Base-by-base conservation (phyloP, 2,797 vertebrate genomes). In the Chelidonichthys spinosus region DNA sequence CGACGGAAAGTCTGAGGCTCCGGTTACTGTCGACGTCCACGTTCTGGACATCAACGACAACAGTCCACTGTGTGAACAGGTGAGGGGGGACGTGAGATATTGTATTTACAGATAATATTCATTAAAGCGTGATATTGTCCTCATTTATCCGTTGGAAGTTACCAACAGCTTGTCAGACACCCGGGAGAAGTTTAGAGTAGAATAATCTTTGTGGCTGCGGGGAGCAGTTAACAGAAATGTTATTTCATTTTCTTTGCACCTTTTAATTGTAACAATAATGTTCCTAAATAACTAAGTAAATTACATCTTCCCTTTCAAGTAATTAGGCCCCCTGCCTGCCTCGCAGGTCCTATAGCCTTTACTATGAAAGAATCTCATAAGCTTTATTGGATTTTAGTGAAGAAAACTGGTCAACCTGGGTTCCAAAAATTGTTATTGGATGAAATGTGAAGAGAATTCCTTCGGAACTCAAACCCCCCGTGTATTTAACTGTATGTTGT, bases 31-130 rank as follows among this genome's bases (percentile, higher is more conserved):
- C 60, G 97, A 99, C 64, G 85, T 99, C 81, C 96, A 96, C 25
- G 96, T 99, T 67, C 86, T 99, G 83, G 98, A 99, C 89, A 94
- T 97, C 89, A 99, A 99, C 32, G 98, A 99, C 91, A 99, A 99
- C 93, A 97, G 93, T 81, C 98, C 98, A 0, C 91, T 95, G 85
- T 99, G 98, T 33, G 95, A 96, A 17, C 96, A 99, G 96, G 98
- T 99, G 86, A 92, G 89, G 50, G 13, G 8, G 0, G n/a, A 40
- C 14, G 2, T 2, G 11, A 2, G 5, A 5, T 46, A 3, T 18
- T 10, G 37, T 2, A 3, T 13, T 44, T 3, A 4, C 50, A 72
- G 17, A 32, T 56, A 2, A 49, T 13, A 14, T 25, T 39, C 32
- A 55, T 37, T 6, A 70, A 11, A 17, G 1, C 47, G 11, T 46